These are phyloP conservation scores for Brachionus calyciflorus DNA, from an alignment of 1,140 invertebrate species.

Conservation along the genomic window DNA sequence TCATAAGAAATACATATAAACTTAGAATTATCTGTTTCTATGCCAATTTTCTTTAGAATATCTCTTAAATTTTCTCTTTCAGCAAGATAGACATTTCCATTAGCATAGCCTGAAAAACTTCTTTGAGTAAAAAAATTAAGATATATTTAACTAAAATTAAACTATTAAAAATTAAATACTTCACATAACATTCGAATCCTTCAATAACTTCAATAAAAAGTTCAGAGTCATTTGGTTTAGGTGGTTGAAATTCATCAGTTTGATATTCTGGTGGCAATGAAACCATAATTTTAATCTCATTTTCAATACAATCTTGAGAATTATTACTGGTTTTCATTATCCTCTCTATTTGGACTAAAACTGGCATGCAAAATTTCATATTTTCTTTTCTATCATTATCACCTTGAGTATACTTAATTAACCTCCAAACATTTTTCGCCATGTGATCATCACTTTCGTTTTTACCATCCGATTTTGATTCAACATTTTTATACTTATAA, in stretches of 20 bases:
- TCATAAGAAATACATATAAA: conserved; percentile 12
- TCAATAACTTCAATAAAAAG: conserved; percentile 11
- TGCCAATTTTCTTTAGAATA: neutral
- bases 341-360: conserved; percentile 5
- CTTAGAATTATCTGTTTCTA: neutral
- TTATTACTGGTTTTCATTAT: neutral
- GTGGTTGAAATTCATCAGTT: neutral
- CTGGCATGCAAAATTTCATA: conserved; percentile 45
- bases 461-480: neutral
- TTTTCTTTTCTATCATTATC: conserved; percentile 32
- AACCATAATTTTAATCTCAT: conserved; percentile 31
- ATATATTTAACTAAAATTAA: neutral
- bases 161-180: no score
- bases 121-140: neutral
- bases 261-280: conserved; percentile 31
- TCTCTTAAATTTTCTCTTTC: neutral
- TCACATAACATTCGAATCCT: conserved; percentile 21
- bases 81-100: neutral
- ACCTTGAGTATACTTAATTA: conserved; percentile 42
- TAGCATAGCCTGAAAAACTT: conserved; percentile 6
- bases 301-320: neutral
- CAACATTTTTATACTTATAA: neutral
- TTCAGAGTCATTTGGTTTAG: neutral
- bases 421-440: neutral
- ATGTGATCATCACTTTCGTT: neutral